A percentile compares a stretch with the other conserved stretches of the same genome.
Evolutionary conservation across 2,888 invertebrate species (phyloP).

Genomic region (Oscheius onirici): DNA sequence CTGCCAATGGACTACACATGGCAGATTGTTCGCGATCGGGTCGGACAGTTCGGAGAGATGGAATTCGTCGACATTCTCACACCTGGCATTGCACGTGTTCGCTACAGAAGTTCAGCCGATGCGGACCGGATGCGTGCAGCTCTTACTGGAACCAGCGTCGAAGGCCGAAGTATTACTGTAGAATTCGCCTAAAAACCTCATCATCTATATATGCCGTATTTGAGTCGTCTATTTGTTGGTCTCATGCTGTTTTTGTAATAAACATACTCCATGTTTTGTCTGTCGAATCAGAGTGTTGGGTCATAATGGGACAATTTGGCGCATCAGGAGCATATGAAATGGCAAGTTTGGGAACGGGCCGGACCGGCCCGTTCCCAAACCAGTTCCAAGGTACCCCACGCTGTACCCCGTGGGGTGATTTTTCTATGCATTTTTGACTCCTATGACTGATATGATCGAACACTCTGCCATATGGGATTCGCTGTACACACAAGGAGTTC

Average conservation of each 20-base stretch:
- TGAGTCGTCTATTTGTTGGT: not conserved
- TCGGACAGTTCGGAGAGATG: conserved; percentile 88
- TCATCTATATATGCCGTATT: no score
- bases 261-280: not conserved
- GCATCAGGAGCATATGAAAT: conserved; percentile 44
- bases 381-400: no score
- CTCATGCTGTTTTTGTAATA: not conserved
- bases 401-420: no score
- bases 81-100: conserved; percentile 52
- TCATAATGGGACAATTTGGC: conserved; percentile 43
- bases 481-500: no score
- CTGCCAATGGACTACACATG: conserved; percentile 89
- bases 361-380: no score
- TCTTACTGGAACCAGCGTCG: conserved; percentile 59
- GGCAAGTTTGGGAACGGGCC: no score
- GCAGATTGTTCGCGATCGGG: conserved; percentile 91
- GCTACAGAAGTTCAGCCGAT: conserved; percentile 46
- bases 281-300: not conserved
- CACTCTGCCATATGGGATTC: no score
- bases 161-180: no score
- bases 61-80: conserved; percentile 72
- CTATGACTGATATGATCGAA: no score
- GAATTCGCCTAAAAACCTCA: no score
- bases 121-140: conserved; percentile 63
- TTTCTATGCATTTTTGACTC: no score